A percentile compares a stretch with the other conserved stretches of the same genome.
phyloP scores from a whole-genome alignment of 2,113 vertebrate genomes.

The Thinocorus orbignyianus region DNA sequence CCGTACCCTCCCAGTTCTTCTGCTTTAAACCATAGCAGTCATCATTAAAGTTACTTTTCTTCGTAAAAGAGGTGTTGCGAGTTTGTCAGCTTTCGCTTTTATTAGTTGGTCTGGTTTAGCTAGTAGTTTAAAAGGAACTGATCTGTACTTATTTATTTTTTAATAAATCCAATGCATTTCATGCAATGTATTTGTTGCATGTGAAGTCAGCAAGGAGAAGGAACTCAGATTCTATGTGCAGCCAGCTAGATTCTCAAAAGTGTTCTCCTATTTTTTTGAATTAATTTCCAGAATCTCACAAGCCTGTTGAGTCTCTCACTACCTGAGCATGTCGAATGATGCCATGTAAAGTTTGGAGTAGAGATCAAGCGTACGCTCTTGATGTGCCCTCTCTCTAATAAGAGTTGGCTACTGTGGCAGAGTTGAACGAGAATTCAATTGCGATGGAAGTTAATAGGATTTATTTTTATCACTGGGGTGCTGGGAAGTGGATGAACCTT shows the following conservation, averaged over 20 bases:
- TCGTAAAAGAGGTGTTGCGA: not conserved
- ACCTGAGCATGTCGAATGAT: not conserved
- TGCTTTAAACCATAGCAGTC: slow-evolving; percentile 25
- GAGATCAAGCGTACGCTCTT: not conserved
- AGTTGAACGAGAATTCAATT: not conserved
- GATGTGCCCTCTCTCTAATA: not conserved
- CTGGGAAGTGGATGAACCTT: not conserved
- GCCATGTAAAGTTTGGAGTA: not conserved
- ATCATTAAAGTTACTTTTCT: slow-evolving; percentile 24
- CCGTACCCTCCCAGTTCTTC: not conserved
- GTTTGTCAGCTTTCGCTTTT: slow-evolving; percentile 29
- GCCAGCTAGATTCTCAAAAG: not conserved
- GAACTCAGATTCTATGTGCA: not conserved
- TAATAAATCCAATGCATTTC: not conserved
- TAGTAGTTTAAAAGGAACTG: not conserved
- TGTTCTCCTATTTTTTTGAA: not conserved
- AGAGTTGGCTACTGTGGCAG: not conserved
- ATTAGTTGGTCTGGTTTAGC: slow-evolving; percentile 20
- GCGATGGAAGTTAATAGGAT: slow-evolving; percentile 10
- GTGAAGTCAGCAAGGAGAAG: not conserved
- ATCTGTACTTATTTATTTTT: not conserved
- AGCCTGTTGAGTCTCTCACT: not conserved
- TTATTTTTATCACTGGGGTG: slow-evolving; percentile 1
- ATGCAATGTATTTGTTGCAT: not conserved
- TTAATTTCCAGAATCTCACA: not conserved